These are phyloP conservation scores for Belgica antarctica DNA, from an alignment of 2,888 invertebrate genomes.

Conservation along the genomic window DNA sequence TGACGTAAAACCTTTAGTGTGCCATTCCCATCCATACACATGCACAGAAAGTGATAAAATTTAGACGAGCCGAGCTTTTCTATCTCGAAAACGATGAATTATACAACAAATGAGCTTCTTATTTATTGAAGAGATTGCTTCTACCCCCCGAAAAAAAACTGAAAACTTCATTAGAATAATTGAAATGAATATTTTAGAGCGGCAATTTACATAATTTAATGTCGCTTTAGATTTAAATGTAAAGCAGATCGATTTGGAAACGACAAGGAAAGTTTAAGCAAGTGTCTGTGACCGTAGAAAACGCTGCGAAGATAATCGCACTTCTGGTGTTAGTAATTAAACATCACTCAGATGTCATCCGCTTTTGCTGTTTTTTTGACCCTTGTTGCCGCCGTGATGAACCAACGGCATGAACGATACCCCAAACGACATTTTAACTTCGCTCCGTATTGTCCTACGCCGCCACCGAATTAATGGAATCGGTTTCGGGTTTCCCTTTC, in stretches of 20 bases:
- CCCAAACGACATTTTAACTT: slow-evolving; percentile 15
- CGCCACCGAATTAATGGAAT: too few species aligned
- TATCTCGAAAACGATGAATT: neutral
- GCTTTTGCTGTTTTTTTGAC: neutral
- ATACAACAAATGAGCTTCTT: neutral
- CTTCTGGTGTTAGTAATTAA: slow-evolving; percentile 23
- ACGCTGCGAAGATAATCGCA: neutral
- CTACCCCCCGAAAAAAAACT: neutral
- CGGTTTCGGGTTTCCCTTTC: neutral
- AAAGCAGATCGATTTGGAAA: neutral
- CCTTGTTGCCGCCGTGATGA: neutral
- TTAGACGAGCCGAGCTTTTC: too few species aligned
- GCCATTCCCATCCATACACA: too few species aligned
- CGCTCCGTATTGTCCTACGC: too few species aligned
- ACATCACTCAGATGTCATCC: slow-evolving; percentile 26
- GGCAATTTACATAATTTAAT: slow-evolving; percentile 36
- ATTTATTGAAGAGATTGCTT: neutral
- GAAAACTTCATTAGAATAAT: slow-evolving; percentile 18
- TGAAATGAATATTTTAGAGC: slow-evolving; percentile 35
- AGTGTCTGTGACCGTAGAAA: neutral
- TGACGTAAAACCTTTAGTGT: too few species aligned
- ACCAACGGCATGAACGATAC: neutral
- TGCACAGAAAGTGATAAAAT: too few species aligned
- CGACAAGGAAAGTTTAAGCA: neutral
- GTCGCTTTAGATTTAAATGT: neutral